Base-by-base conservation (phyloP, 2,113 vertebrate genomes). In the Parotia lawesii region DNA sequence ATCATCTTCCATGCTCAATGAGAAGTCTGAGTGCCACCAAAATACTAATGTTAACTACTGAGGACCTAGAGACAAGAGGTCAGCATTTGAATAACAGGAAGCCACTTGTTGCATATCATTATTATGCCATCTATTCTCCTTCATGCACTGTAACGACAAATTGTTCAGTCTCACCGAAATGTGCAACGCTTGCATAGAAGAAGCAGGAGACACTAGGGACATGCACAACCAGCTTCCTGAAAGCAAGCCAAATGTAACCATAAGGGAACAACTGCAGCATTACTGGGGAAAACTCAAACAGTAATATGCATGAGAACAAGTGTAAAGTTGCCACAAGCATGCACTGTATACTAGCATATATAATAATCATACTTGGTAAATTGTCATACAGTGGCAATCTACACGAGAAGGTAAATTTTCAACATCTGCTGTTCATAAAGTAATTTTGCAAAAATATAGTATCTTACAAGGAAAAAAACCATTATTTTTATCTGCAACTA, bases 1-100 rank as follows among this genome's bases (percentile, higher is more conserved):
- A 62, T 23, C 42, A 35, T 8, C 27, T 50, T 53, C 60, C 31
- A 10, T 0, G 1, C 18, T n/a, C 23, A 62, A 1, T 3, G 25
- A 62, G 35, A 71, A 18, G 18, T 3, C 53, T 77, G 31, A 17
- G 50, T 3, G 1, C 33, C 47, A 57, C 44, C 48, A 33, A 70
- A 53, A 67, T 21, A 64, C 4, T 18, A 2, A 28, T 0, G 0
- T 8, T 69, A 56, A 40, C 35, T 48, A 15, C 35, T 19, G 28
- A 75, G 40, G 37, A n/a, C 61, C 33, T 31, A 20, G 57, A 78
- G 50, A 48, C 20, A 56, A 56, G 56, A 66, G 23, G 15, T 44
- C 56, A 51, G 27, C 2, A 3, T 40, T n/a, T 42, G 22, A 72
- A 6, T 11, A 78, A 48, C 1, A 3, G 37, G 50, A 69, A 91